Percentiles rank a stretch among this genome's conserved stretches.
phyloP scores from a whole-genome alignment of 2,888 invertebrate species.

The Spicauda simplicius region DNA sequence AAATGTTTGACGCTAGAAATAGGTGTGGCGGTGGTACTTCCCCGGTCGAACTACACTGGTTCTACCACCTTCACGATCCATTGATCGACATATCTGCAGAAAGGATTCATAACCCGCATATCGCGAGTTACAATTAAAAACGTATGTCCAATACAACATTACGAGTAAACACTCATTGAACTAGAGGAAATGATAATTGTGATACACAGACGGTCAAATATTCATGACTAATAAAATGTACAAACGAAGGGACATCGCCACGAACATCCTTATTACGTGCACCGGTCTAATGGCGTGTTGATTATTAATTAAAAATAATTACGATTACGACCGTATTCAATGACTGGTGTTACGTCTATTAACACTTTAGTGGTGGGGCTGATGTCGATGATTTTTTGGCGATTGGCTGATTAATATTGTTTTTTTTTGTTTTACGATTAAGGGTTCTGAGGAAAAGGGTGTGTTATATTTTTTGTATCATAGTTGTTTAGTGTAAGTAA shows the following conservation, averaged over 20 bases:
- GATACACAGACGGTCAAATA: background rate
- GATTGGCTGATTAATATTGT: slow-evolving; percentile 19
- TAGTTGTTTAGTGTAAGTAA: no score
- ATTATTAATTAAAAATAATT: slow-evolving; percentile 85
- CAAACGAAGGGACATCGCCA: slow-evolving; percentile 77
- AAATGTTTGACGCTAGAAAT: no score
- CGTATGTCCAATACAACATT: no score
- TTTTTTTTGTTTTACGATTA: no score
- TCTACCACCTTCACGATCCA: no score
- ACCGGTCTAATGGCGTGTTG: slow-evolving; percentile 80
- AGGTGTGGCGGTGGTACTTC: no score
- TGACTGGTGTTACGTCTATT: slow-evolving; percentile 84
- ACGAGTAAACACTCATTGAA: background rate
- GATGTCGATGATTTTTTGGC: slow-evolving; percentile 27
- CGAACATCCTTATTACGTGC: slow-evolving; percentile 79
- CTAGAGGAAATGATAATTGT: slow-evolving; percentile 11
- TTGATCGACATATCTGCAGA: no score
- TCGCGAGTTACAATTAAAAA: no score
- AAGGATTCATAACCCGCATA: no score
- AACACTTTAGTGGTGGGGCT: slow-evolving; percentile 66
- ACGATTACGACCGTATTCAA: slow-evolving; percentile 85
- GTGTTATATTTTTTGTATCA: no score
- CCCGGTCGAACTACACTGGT: no score
- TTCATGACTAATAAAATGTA: slow-evolving; percentile 50
- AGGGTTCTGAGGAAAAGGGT: no score